Base-by-base conservation (phyloP, 1,140 invertebrate genomes). In the Oreohelix idahoensis region DNA sequence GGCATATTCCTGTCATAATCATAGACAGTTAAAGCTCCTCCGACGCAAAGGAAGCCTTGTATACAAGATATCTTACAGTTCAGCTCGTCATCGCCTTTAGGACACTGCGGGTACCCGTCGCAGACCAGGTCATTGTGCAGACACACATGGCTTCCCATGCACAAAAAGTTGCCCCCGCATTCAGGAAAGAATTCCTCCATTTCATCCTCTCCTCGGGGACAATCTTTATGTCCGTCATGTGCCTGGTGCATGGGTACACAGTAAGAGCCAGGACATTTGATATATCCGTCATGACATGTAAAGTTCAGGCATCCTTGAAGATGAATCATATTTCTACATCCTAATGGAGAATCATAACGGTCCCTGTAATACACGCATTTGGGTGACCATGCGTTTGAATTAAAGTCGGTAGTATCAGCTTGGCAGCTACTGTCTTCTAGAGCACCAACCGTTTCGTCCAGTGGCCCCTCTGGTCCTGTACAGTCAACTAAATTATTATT, bases 251-350 rank as follows among this genome's bases (percentile, higher is more conserved):
- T 39, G 8, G 77, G 77, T 35, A 79, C 69, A 35, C 77, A 79
- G 36, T 79, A 79, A 2, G 77, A 36, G 0, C 58, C 53, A 13
- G 77, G 77, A 32, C 77, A 79, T 45, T 79, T 79, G 13, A 69
- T 4, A 53, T 66, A 79, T 26, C 77, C 77, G 2, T 38, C 53
- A 66, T 53, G 58, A 79, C 77, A 79, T 2, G 5, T 26, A n/a
- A 79, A 79, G 17, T 63, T n/a, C 5, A 39, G 32, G 42, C 77
- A 79, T n/a, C 38, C 38, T 23, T 69, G 53, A 15, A 79, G 58
- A 79, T 79, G 77, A 32, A 35, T 38, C 77, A 79, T 63, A 45
- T 79, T 79, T 39, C 77, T n/a, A 69, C 77, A 79, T 38, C 77
- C 77, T 8, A 79, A 23, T 8, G 35, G 20, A 11, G 51, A 26